phyloP scores from a whole-genome alignment of 2,797 vertebrate genomes.

The Lacerta bilineata region DNA sequence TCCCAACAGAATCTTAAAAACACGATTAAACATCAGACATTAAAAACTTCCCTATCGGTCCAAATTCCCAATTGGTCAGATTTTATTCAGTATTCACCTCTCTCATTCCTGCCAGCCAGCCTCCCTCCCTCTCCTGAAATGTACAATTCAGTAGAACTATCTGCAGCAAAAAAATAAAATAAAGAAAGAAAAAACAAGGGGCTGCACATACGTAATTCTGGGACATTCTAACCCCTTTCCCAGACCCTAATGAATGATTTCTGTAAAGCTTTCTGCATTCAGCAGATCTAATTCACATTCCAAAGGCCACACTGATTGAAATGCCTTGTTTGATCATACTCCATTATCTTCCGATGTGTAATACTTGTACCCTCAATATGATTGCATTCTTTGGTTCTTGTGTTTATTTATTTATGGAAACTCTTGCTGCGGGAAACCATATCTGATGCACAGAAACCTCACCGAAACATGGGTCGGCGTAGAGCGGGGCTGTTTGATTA shows the following conservation, averaged over 20 bases:
- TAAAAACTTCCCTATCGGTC: no score
- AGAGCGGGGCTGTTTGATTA: conserved; percentile 16
- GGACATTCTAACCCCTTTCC: background rate
- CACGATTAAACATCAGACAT: no score
- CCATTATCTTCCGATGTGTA: background rate
- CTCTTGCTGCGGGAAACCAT: background rate
- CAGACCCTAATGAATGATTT: background rate
- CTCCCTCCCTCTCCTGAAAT: background rate
- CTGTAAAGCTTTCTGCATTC: background rate
- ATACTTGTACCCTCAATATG: background rate
- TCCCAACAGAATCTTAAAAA: no score
- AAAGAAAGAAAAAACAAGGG: background rate
- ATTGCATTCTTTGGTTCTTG: background rate
- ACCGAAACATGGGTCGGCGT: background rate
- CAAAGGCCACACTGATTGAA: conserved; percentile 12
- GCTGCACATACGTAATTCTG: background rate
- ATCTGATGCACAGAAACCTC: background rate
- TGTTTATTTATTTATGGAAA: conserved; percentile 19
- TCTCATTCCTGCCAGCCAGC: background rate
- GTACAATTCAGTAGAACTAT: background rate
- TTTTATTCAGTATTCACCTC: background rate
- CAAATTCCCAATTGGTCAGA: no score
- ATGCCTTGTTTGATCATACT: conserved; percentile 22
- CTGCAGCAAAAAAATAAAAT: background rate
- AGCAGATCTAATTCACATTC: background rate